Evolutionary conservation across 30 jellyfish, hydroid and myxozoan species (phyloP), one percentile per base, ranked within the genome.

Genomic region (Sanderia malayensis): DNA sequence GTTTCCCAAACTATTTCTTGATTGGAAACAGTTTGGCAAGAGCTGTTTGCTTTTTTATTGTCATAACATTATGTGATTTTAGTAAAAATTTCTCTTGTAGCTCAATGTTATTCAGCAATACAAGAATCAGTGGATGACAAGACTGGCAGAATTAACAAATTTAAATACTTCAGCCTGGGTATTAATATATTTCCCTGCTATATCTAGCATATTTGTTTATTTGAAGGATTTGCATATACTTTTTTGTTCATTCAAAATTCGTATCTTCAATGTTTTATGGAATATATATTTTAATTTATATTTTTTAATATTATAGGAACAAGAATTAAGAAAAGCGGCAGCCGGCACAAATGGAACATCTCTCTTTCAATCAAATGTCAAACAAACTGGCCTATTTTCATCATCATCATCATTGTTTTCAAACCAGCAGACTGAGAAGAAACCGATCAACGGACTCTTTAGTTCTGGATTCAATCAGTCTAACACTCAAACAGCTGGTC

Each of bases 361-460:
- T 8, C 71, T 62, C 0, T 75, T 75, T 49, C 61, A 65, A 44
- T 28, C 70, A 6, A 73, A 61, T 24, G 6, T 44, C 11, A 24
- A 63, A 6, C 8, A 62, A 23, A 26, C 30, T 30, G 20, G 65
- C 65, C 26, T 63, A 21, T 76, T 76, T 45, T 61, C 80, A 22
- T 17, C 62, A 45, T 31, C 80, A 1, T 60, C 86, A 4, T 4
- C 29, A 4, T 60, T 74, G 26, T 74, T 74, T n/a, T 58, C 86
- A 21, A 61, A 53, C 18, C 88, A 64, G 68, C 47, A n/a, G n/a
- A n/a, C 74, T 9, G 32, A 44, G 49, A 64, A 59, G 13, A 44
- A 59, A 22, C 15, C 73, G 2, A 46, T n/a, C n/a, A n/a, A 26
- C n/a, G 64, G 64, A 11, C 77, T 63, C 15, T 74, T 74, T 60